These are phyloP conservation scores for Nautilus pompilius DNA, from an alignment of 1,140 invertebrate genomes.

Conservation along the genomic window DNA sequence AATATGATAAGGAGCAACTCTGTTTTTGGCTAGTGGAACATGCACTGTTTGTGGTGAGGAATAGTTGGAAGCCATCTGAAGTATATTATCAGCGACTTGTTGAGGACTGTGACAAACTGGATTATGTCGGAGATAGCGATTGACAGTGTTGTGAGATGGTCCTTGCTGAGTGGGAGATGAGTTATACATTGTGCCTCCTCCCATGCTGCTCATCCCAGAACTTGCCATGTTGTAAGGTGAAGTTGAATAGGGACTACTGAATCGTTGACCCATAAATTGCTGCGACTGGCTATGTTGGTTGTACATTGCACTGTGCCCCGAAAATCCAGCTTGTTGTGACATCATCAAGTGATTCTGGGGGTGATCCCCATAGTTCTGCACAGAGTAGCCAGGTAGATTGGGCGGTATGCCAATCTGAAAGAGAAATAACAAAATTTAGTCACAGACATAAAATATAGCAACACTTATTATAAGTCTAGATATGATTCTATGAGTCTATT, in stretches of 20 bases:
- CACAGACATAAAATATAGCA: too few relatives aligned
- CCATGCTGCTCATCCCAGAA: conserved; percentile 5
- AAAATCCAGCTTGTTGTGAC: background rate
- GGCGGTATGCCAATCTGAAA: too few relatives aligned
- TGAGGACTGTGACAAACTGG: conserved; percentile 36
- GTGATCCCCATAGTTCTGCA: conserved; percentile 5
- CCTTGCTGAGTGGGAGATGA: conserved; percentile 2
- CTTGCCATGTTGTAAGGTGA: conserved; percentile 7
- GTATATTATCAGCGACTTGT: conserved; percentile 50
- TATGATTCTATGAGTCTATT: too few relatives aligned
- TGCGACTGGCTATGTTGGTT: conserved; percentile 18
- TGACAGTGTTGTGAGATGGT: conserved; percentile 2
- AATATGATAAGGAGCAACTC: conserved; percentile 44
- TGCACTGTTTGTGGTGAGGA: conserved; percentile 42
- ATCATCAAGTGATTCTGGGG: conserved; percentile 12
- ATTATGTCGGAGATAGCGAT: conserved; percentile 15
- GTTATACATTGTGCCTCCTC: conserved; percentile 10
- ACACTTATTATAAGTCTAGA: too few relatives aligned
- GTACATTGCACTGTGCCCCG: background rate
- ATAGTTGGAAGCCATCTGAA: conserved; percentile 47
- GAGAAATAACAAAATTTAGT: too few relatives aligned
- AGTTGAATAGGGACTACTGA: conserved; percentile 14
- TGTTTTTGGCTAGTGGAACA: conserved; percentile 38
- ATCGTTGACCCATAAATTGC: conserved; percentile 14
- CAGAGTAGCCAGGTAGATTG: background rate